Percentiles rank a stretch among this genome's conserved stretches.
These are phyloP conservation scores for Planococcus citri DNA, from an alignment of 1,140 invertebrate genomes.

Conservation along the genomic window DNA sequence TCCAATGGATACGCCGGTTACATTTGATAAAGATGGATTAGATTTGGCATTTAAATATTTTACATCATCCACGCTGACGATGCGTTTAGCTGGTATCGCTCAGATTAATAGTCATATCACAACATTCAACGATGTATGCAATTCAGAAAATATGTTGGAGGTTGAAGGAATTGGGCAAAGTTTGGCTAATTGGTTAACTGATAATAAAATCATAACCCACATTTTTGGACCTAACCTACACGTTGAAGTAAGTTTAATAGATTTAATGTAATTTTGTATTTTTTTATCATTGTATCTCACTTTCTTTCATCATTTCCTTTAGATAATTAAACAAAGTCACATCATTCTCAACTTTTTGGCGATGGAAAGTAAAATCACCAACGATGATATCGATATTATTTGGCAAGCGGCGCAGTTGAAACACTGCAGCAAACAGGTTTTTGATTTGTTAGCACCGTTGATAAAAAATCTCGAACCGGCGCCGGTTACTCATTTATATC, in stretches of 20 bases:
- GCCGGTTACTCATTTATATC: conserved; percentile 76
- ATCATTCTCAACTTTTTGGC: conserved; percentile 84
- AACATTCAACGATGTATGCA: conserved; percentile 76
- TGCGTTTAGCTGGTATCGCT: conserved; percentile 78
- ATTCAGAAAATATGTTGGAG: conserved; percentile 69
- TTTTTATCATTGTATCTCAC: neutral
- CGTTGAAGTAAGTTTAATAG: conserved; percentile 54
- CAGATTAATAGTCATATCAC: conserved; percentile 90
- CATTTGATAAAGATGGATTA: conserved; percentile 78
- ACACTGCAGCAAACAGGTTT: conserved; percentile 84
- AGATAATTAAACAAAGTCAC: conserved; percentile 88
- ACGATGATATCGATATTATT: conserved; percentile 82
- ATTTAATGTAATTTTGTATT: too few species aligned
- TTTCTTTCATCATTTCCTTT: conserved; percentile 25
- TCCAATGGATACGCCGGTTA: conserved; percentile 69
- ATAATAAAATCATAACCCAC: conserved; percentile 84
- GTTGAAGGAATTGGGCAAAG: conserved; percentile 69
- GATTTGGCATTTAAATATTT: conserved; percentile 91
- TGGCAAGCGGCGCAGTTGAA: conserved; percentile 89
- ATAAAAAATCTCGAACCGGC: conserved; percentile 79
- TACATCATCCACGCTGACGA: conserved; percentile 80
- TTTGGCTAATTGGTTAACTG: conserved; percentile 74
- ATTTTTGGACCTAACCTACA: conserved; percentile 92
- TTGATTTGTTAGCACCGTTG: conserved; percentile 75
- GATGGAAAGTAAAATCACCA: conserved; percentile 76